These are phyloP conservation scores for Hydrophis major DNA, from an alignment of 2,797 vertebrate genomes.

Conservation along the genomic window DNA sequence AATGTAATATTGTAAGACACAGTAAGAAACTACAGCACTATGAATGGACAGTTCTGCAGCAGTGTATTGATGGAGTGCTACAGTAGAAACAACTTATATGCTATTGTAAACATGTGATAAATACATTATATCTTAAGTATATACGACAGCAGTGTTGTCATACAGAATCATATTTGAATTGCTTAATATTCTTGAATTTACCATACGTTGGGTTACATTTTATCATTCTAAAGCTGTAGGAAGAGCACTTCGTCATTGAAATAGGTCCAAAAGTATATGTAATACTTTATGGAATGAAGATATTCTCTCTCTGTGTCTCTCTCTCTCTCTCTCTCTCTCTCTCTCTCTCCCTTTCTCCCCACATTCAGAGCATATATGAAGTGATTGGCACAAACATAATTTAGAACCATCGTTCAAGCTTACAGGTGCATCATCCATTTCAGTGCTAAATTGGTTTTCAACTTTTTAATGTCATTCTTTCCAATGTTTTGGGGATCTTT, in stretches of 20 bases:
- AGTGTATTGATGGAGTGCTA: neutral
- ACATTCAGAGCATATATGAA: neutral
- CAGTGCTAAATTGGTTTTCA: neutral
- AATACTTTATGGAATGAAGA: neutral
- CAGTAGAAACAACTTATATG: neutral
- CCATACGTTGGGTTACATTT: neutral
- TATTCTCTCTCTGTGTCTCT: neutral
- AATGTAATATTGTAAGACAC: too few relatives aligned
- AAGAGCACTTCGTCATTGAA: slow-evolving; percentile 10
- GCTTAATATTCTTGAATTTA: neutral
- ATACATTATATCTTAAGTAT: neutral
- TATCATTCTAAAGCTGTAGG: slow-evolving; percentile 2
- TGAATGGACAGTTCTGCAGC: neutral
- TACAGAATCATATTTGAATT: neutral
- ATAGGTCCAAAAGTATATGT: neutral
- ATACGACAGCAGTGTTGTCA: neutral
- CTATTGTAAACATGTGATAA: neutral
- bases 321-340: neutral
- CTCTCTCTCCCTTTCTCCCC: neutral
- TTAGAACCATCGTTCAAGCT: neutral
- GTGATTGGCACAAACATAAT: neutral
- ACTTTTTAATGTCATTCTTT: neutral
- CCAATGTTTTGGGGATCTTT: neutral
- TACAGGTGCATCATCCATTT: neutral
- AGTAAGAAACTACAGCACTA: neutral